Evolutionary conservation across 92 coral and sea anemone species (phyloP), one percentile per base, ranked within the genome.

Genomic region (Porites evermanni): DNA sequence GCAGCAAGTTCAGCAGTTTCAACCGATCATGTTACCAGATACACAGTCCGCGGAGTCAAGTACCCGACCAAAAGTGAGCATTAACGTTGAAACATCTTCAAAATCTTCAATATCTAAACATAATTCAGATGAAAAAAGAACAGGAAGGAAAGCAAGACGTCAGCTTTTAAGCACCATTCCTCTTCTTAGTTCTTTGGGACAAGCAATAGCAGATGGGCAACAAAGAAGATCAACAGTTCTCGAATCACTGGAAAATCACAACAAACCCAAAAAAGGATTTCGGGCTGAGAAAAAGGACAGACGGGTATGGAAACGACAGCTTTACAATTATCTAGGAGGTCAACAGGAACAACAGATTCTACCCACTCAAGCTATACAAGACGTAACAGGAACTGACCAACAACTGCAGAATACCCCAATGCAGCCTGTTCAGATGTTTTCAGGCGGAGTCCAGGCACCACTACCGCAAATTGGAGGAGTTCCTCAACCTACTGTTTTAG

Each of bases 141-240:
- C 47, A 23, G 17, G 20, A 59, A 1, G 32, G 59, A 77, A 68
- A 51, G 50, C 86, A 5, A 97, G 85, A 83, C 87, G 98, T 67
- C 99, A 97, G 74, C 70, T 97, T 65, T 95, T 96, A 63, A 97
- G 98, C 1, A 95, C 99, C 26, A 87, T 95, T 18, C 99, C 98
- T 20, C 87, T 97, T 86, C 75, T 94, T 58, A 93, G 90, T 78
- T 88, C 96, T 6, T 44, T 92, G 5, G 88, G 87, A 6, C 93
- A 86, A 64, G 29, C 81, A 26, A 63, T 64, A 51, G 53, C 85
- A n/a, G 69, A 75, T 83, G 72, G 53, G 64, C 64, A 64, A 6
- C 64, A 64, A 2, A 50, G 47, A 19, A 72, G 95, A 69, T 94
- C 98, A 17, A 72, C 70, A 21, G 92, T 92, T 4, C 94, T 94